Percentiles rank a stretch among this genome's conserved stretches.
Conservation (phyloP, 2,888 invertebrate genomes). For the Drosophila cognata region DNA sequence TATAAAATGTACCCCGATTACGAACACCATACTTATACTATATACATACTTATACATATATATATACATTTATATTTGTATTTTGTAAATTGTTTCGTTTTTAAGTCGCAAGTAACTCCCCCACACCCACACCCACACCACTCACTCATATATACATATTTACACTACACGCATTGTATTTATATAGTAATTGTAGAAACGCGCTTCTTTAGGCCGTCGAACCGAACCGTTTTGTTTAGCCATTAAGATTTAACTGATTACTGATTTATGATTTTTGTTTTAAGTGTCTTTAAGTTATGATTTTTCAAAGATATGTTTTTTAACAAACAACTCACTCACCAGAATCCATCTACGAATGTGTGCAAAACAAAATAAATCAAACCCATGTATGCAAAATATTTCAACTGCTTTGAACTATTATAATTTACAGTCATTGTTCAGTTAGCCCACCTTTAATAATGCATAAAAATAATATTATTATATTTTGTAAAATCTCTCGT, state of each 20-base stretch:
- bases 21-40: slow-evolving; percentile 29
- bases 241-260: slow-evolving; percentile 67
- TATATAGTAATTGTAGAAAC: slow-evolving; percentile 55
- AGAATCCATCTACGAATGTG: slow-evolving; percentile 39
- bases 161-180: slow-evolving; percentile 69
- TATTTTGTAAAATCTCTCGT: slow-evolving; percentile 1
- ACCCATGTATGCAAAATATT: slow-evolving; percentile 38
- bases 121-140: slow-evolving; percentile 20
- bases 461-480: slow-evolving; percentile 12
- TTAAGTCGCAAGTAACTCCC: slow-evolving; percentile 61
- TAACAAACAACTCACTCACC: slow-evolving; percentile 33
- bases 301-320: slow-evolving; percentile 40
- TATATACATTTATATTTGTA: slow-evolving; percentile 49
- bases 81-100: slow-evolving; percentile 70
- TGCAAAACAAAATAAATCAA: slow-evolving; percentile 29
- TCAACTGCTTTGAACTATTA: slow-evolving; percentile 17
- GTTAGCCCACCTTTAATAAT: slow-evolving; percentile 24
- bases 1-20: slow-evolving; percentile 27
- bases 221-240: slow-evolving; percentile 58
- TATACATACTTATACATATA: slow-evolving; percentile 30
- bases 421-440: slow-evolving; percentile 30
- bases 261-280: slow-evolving; percentile 43
- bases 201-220: slow-evolving; percentile 35
- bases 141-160: slow-evolving; percentile 31
- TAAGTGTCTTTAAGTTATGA: slow-evolving; percentile 57